Evolutionary conservation across 2,888 invertebrate genomes (phyloP).

Genomic region (Stramonita haemastoma): DNA sequence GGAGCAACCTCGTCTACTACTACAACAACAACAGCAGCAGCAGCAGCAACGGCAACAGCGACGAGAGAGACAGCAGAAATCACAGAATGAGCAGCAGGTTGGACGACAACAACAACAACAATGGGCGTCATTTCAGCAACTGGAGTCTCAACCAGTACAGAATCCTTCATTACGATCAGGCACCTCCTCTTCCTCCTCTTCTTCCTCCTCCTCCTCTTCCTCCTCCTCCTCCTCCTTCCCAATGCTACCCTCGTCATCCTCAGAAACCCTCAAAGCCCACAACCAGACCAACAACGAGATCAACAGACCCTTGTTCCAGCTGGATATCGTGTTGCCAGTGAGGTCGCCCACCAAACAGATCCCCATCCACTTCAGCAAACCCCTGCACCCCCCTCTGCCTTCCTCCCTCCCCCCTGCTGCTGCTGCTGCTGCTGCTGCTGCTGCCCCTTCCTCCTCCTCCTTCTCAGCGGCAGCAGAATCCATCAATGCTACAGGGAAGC

Average conservation of each 20-base stretch:
- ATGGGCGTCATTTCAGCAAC: not conserved
- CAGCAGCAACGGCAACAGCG: not conserved
- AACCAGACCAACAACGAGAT: not conserved
- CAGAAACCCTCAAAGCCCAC: not conserved
- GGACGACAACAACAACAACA: not conserved
- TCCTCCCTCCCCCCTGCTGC: not conserved
- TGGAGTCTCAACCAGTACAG: not conserved
- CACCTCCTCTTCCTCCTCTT: not conserved
- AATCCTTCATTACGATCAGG: not conserved
- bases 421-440: not conserved
- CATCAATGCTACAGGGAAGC: too few species aligned
- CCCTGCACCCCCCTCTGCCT: not conserved
- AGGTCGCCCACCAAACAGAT: not conserved
- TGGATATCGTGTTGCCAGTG: conserved; percentile 3
- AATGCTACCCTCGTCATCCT: not conserved
- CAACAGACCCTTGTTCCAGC: conserved; percentile 19
- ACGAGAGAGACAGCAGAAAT: not conserved
- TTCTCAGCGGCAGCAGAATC: not conserved
- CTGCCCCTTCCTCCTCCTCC: not conserved
- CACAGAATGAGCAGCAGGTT: not conserved
- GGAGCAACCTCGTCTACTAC: not conserved
- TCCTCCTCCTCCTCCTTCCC: not conserved
- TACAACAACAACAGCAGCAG: not conserved
- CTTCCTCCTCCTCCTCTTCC: not conserved
- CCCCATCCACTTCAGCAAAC: not conserved